Conservation (phyloP, 2,888 invertebrate species). For the Vanessa cardui region DNA sequence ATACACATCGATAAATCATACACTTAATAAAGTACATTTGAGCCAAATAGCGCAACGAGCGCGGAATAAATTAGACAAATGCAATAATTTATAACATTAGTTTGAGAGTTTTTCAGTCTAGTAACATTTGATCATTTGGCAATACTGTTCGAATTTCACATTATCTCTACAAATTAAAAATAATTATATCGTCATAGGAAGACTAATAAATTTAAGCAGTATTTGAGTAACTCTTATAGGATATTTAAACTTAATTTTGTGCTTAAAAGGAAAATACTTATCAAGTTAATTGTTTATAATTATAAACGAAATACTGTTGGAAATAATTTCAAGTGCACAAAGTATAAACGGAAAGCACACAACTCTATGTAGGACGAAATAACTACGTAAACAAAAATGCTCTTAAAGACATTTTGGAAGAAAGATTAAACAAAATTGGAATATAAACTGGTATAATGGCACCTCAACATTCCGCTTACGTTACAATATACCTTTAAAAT, state of each 20-base stretch:
- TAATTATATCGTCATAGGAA: conserved; percentile 70
- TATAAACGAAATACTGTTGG: conserved; percentile 12
- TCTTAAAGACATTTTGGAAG: conserved; percentile 32
- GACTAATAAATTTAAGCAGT: conserved; percentile 57
- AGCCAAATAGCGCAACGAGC: conserved; percentile 53
- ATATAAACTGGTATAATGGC: conserved; percentile 79
- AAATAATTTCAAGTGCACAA: conserved; percentile 19
- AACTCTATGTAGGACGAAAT: conserved; percentile 12
- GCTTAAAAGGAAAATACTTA: conserved; percentile 8
- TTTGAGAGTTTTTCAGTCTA: conserved; percentile 70
- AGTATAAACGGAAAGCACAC: conserved; percentile 26
- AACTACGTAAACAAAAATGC: background rate
- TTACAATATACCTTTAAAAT: conserved; percentile 73
- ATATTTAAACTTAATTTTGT: conserved; percentile 12
- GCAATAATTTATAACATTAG: conserved; percentile 45
- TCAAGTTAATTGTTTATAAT: background rate
- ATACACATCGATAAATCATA: conserved; percentile 42
- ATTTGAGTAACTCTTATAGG: conserved; percentile 11
- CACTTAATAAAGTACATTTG: conserved; percentile 53
- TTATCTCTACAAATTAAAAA: conserved; percentile 65
- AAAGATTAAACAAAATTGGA: conserved; percentile 62
- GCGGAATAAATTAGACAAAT: conserved; percentile 42
- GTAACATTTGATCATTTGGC: conserved; percentile 81
- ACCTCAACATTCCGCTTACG: conserved; percentile 76
- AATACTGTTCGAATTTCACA: conserved; percentile 73